Conservation (phyloP, 2,113 vertebrate species). For the Lasiurus cinereus region DNA sequence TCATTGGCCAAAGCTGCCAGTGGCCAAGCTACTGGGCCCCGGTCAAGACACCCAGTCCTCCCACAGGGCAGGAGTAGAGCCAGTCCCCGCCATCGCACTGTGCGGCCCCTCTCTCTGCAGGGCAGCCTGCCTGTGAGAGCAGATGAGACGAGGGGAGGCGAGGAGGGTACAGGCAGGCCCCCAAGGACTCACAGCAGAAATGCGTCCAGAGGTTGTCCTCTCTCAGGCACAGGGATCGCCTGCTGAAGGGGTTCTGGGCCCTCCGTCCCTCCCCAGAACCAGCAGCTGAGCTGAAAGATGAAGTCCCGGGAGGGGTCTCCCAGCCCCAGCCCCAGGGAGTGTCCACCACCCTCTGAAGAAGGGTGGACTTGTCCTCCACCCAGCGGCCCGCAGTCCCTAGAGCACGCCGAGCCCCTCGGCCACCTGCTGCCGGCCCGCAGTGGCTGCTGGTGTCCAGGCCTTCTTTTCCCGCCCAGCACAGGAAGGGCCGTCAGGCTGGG, state of each 20-base stretch:
- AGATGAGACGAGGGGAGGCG: rapidly evolving
- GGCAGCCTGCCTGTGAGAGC: not conserved
- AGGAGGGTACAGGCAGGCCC: rapidly evolving
- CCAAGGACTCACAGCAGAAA: too few relatives aligned
- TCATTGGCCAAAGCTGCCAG: not conserved
- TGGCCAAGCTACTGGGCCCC: not conserved
- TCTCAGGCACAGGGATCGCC: not conserved
- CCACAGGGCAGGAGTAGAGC: rapidly evolving
- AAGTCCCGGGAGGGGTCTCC: not conserved
- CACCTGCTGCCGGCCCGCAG: rapidly evolving
- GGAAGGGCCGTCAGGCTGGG: rapidly evolving
- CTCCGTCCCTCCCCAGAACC: not conserved
- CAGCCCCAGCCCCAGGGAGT: rapidly evolving
- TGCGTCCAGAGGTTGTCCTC: too few relatives aligned
- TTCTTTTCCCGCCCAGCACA: not conserved
- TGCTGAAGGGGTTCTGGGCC: rapidly evolving
- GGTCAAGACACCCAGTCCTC: not conserved
- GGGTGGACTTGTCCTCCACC: not conserved
- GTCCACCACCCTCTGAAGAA: rapidly evolving
- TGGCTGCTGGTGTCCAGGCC: not conserved
- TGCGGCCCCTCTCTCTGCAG: not conserved
- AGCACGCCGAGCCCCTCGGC: rapidly evolving
- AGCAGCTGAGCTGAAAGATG: not conserved
- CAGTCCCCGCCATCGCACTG: rapidly evolving
- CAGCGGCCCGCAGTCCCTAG: rapidly evolving